A percentile compares a stretch with the other conserved stretches of the same genome.
Evolutionary conservation across 2,113 vertebrate genomes (phyloP).

Genomic region (Callorhinus ursinus): DNA sequence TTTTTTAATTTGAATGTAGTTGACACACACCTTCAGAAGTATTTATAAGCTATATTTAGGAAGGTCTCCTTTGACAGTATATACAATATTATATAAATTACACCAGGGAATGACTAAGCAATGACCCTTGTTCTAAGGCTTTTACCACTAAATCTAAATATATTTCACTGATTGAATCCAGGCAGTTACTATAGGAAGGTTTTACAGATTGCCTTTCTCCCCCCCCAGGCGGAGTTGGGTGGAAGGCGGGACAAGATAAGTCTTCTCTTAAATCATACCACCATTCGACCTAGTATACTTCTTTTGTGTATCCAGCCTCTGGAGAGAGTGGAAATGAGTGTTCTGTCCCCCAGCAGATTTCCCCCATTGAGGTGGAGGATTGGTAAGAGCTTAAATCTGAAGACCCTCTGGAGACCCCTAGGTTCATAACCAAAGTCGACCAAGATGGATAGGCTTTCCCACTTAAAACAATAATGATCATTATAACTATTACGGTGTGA

Average conservation of each 20-base stretch:
- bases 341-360: fast-evolving
- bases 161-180: neutral
- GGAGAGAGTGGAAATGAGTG: neutral
- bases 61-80: neutral
- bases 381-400: neutral
- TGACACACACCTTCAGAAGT: neutral
- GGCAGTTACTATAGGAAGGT: neutral
- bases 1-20: neutral
- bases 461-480: neutral
- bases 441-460: neutral
- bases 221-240: neutral
- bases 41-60: neutral
- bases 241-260: neutral
- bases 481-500: neutral
- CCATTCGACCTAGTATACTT: no score
- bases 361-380: neutral
- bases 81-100: neutral
- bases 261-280: neutral
- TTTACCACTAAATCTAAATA: neutral
- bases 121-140: neutral
- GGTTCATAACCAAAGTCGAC: neutral
- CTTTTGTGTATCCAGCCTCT: neutral
- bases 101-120: no score
- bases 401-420: neutral
- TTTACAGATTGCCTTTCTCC: neutral